Evolutionary conservation across 1,140 invertebrate species (phyloP), one percentile per base, ranked within the genome.

Genomic region (Triops longicaudatus): DNA sequence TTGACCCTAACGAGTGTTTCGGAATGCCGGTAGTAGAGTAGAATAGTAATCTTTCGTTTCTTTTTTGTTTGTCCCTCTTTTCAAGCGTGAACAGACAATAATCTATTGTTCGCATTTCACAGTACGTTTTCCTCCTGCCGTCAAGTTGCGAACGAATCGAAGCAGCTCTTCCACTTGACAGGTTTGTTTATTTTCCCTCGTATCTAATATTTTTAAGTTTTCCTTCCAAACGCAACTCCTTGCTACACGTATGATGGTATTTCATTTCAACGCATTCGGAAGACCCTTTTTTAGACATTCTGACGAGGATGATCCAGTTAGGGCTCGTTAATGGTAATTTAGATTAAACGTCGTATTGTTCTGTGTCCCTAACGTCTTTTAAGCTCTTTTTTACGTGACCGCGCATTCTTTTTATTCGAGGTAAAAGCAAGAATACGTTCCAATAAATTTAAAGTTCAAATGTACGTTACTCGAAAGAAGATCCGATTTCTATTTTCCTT

Each of bases 91-190:
- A 73, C 26, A 31, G 26, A 73, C 27, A 73, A 73, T 31, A 73
- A 73, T 31, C 27, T 42, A 73, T 63, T 63, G 50, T 63, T 63
- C 50, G 50, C 50, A 63, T 63, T 63, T 63, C 50, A 63, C 50
- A 1, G 22, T 17, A 63, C 50, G 9, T 63, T 63, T 63, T 63
- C 50, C 50, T 63, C 17, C 22, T 63, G n/a, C 17, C 17, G 50
- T 63, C 50, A 63, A 63, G 50, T n/a, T n/a, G 10, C 50, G 50
- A 63, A 63, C 50, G 50, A 63, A 63, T 17, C 22, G 50, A 63
- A n/a, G 50, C 17, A 63, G 31, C 31, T 37, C 31, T 37, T 37
- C 31, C 50, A 22, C 50, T 63, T 63, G 50, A 0, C 50, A 22
- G n/a, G 10, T 63, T 22, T 63, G 14, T 63, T 63, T 17, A n/a